These are phyloP conservation scores for Heterocephalus glaber DNA, from an alignment of 2,113 vertebrate genomes.

Conservation along the genomic window DNA sequence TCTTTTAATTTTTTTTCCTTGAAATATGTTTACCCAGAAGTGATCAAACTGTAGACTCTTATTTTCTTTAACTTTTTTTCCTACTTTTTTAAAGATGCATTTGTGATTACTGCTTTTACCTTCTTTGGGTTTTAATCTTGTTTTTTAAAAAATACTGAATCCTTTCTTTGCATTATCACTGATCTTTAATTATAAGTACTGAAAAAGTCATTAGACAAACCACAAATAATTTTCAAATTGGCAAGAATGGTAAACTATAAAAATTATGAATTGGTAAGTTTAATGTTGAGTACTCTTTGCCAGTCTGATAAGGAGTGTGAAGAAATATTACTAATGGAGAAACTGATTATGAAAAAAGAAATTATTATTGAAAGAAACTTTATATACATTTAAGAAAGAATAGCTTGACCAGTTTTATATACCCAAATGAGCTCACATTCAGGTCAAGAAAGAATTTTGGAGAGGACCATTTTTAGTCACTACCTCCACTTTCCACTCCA, in stretches of 20 bases:
- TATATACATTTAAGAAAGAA: not conserved
- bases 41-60: not conserved
- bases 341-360: not conserved
- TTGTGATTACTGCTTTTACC: conserved; percentile 4
- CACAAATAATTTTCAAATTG: conserved; percentile 20
- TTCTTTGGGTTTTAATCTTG: not conserved
- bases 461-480: not conserved
- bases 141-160: not conserved
- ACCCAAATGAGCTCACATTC: not conserved
- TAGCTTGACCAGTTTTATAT: not conserved
- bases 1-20: not conserved
- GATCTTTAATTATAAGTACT: not conserved
- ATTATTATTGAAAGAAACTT: no score
- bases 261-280: not conserved
- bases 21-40: not conserved
- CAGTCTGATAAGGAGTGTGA: not conserved
- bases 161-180: conserved; percentile 5
- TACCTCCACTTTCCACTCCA: not conserved
- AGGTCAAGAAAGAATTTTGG: not conserved
- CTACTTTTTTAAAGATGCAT: not conserved
- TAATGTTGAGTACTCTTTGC: not conserved
- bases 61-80: conserved; percentile 33
- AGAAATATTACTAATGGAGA: not conserved
- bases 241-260: not conserved
- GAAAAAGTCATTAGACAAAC: not conserved